Evolutionary conservation across 2,888 invertebrate genomes (phyloP).

Genomic region (Morpho deidamia): DNA sequence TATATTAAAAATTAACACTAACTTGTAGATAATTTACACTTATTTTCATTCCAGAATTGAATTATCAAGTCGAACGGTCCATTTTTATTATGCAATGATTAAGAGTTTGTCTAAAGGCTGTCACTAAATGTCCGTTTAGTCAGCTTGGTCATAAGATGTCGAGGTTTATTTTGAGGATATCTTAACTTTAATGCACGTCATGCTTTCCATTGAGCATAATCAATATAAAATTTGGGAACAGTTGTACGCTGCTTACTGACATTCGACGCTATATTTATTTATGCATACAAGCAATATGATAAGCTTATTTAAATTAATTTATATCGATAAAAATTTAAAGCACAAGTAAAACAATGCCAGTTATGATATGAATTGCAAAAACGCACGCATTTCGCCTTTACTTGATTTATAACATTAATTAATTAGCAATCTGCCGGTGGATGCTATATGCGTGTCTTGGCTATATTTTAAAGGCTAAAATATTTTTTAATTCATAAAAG

Average conservation of each 20-base stretch:
- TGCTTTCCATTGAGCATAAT: background rate
- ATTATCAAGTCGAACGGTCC: background rate
- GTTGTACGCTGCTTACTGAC: background rate
- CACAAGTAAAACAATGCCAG: background rate
- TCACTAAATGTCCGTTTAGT: constrained; percentile 47
- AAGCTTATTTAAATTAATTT: background rate
- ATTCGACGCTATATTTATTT: constrained; percentile 7
- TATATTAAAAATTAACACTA: background rate
- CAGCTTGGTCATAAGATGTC: constrained; percentile 65
- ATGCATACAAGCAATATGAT: background rate
- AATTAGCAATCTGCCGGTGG: too few relatives aligned
- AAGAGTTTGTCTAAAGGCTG: constrained; percentile 45
- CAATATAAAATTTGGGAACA: too few relatives aligned
- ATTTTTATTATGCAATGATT: background rate
- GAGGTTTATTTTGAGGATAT: constrained; percentile 26
- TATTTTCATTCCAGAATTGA: background rate
- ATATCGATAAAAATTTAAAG: too few relatives aligned
- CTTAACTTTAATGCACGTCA: background rate
- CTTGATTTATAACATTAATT: too few relatives aligned
- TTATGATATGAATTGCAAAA: background rate
- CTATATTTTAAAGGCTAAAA: too few relatives aligned
- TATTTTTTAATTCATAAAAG: too few relatives aligned
- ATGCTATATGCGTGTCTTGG: too few relatives aligned
- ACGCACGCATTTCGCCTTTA: too few relatives aligned
- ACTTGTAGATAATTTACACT: background rate